Percentiles rank a stretch among this genome's conserved stretches.
phyloP scores from a whole-genome alignment of 2,888 invertebrate species.

The Thereva nobilitata region DNA sequence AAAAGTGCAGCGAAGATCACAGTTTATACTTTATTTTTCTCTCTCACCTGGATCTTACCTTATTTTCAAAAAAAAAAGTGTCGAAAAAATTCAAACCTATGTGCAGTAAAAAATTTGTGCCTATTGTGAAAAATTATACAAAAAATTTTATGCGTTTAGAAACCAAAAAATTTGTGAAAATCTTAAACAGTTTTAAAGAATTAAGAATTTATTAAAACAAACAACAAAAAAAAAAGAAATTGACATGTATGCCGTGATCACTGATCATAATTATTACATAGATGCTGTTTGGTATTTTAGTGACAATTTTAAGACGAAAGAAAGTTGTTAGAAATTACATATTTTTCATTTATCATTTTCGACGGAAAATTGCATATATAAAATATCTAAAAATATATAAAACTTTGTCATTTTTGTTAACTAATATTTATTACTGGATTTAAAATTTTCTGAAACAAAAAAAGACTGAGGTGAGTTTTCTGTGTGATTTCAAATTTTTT shows the following conservation, averaged over 20 bases:
- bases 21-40: too few relatives aligned
- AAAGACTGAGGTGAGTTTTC: conserved; percentile 56
- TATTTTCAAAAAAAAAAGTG: too few relatives aligned
- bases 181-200: too few relatives aligned
- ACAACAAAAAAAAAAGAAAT: too few relatives aligned
- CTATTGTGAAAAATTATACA: too few relatives aligned
- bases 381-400: background rate
- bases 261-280: conserved; percentile 42
- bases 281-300: conserved; percentile 47
- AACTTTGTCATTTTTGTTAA: background rate
- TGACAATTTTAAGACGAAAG: conserved; percentile 46
- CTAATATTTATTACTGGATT: conserved; percentile 25
- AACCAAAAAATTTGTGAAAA: too few relatives aligned
- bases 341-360: conserved; percentile 54
- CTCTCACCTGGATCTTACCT: too few relatives aligned
- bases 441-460: conserved; percentile 27
- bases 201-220: too few relatives aligned
- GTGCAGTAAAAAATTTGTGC: too few relatives aligned
- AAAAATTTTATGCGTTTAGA: too few relatives aligned
- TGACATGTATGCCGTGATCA: conserved; percentile 44
- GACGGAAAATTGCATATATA: conserved; percentile 46
- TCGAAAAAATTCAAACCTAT: too few relatives aligned
- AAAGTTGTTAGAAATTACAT: conserved; percentile 50
- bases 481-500: conserved; percentile 5
- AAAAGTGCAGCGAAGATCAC: too few relatives aligned